Base-by-base conservation (phyloP, 2,797 vertebrate genomes). In the Falco naumanni region DNA sequence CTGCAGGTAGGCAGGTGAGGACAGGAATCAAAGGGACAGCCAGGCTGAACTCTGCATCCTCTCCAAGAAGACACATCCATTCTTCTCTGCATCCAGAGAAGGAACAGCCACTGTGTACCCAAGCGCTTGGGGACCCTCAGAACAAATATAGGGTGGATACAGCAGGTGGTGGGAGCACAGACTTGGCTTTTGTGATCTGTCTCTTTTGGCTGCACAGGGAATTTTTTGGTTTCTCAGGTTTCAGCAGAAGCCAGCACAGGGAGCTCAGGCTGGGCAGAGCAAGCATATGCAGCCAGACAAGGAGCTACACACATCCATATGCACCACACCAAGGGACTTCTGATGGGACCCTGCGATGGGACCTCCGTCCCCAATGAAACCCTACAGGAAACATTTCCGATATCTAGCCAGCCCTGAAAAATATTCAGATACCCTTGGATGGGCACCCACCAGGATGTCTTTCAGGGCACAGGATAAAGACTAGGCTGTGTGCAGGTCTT, bases 261-360 rank as follows among this genome's bases (percentile, higher is more conserved):
- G 39, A 90, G 37, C 56, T n/a, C 4, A 2, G 68, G 31, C 39
- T 72, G 34, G 39, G 20, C n/a, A 53, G 26, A 51, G 26, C 1
- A 3, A 10, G 4, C 7, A 14, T 6, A 6, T 0, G 2, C 6
- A 25, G 33, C 29, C 50, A 56, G n/a, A 21, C 10, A 48, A 54
- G 47, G 31, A 76, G 54, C 31, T 19, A 31, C 37, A 13, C 45
- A 31, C 37, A 16, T 48, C 45, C 13, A 10, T 7, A 26, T 3
- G 25, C 9, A 11, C 31, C 66, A 51, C 39, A 37, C 9, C 37
- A 29, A 14, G 21, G 39, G 14, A 9, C 16, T 64, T 24, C 31
- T 56, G 66, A 39, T 24, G 19, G 26, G 6, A 56, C 7, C 14
- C 48, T 16, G 60, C 3, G 14, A 33, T 29, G 28, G 28, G 21